Base-by-base conservation (phyloP, 2,888 invertebrate genomes). In the Heliconius cydno region DNA sequence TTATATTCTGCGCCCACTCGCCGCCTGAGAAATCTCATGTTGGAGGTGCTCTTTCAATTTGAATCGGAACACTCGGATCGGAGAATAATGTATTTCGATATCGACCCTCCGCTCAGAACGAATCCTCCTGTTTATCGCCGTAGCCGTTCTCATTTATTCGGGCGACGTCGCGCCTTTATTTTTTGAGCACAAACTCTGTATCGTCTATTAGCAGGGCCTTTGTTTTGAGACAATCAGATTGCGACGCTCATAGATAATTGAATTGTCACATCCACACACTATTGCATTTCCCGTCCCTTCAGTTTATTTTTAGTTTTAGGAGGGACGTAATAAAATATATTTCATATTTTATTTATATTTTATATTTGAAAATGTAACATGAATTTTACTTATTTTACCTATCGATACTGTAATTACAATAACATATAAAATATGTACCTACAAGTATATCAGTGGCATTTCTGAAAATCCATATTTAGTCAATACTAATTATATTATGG, bases 41-140 rank as follows among this genome's bases (percentile, higher is more conserved):
- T 92, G 93, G 92, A 93, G 94, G 94, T 94, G 95, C 95, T 95
- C 95, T 95, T 95, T 95, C 95, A 94, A 95, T 95, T 95, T 95
- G 94, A 95, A 95, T 94, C 94, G 94, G 94, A 94, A 94, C 94
- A 94, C 94, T 94, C 92, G 92, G 93, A 93, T 94, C 94, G 94
- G 93, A 92, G 93, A 94, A 94, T 95, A 95, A 95, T 94, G 94
- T 94, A 95, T 95, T 94, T 94, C 92, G 94, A 92, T 94, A 95
- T 94, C 94, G 94, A 94, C 94, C 94, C 94, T 92, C 92, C 90
- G 91, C 87, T 90, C 88, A 88, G 90, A 91, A 91, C 92, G 94
- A 92, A 94, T 95, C 94, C 93, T 94, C 92, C 93, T 94, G 94
- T 94, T 94, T 95, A 94, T 95, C 94, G 94, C 90, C 91, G 91